These are phyloP conservation scores for Miltochrista miniata DNA, from an alignment of 2,888 invertebrate genomes.

Conservation along the genomic window DNA sequence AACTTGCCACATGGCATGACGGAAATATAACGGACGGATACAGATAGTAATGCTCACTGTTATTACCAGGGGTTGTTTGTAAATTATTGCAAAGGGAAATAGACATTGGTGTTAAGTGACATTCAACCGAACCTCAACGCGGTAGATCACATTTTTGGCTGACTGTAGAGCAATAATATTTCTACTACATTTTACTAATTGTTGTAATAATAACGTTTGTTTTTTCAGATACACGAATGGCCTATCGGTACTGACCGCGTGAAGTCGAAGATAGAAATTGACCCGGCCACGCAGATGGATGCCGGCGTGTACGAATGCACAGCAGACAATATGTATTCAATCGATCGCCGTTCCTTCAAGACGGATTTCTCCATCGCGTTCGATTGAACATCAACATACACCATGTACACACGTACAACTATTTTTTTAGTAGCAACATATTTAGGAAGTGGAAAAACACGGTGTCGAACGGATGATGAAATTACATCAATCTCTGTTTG, in stretches of 20 bases:
- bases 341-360: constrained; percentile 95
- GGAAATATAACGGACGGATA: too few species aligned
- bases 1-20: too few species aligned
- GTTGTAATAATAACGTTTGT: background rate
- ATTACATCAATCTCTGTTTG: constrained; percentile 11
- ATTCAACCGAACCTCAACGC: too few species aligned
- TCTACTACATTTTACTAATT: too few species aligned
- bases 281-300: constrained; percentile 98
- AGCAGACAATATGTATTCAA: constrained; percentile 96
- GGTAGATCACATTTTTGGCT: too few species aligned
- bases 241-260: constrained; percentile 91
- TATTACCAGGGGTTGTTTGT: too few species aligned
- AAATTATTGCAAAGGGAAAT: too few species aligned
- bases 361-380: constrained; percentile 96
- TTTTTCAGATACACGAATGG: constrained; percentile 93
- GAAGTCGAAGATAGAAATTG: constrained; percentile 96
- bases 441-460: background rate
- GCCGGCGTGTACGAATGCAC: constrained; percentile 97
- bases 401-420: constrained; percentile 19
- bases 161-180: too few species aligned
- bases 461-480: background rate
- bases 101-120: too few species aligned
- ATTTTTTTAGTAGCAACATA: background rate
- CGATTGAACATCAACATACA: constrained; percentile 80
- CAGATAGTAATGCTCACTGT: too few species aligned